phyloP scores from a whole-genome alignment of 2,797 vertebrate species.

The Anableps anableps region DNA sequence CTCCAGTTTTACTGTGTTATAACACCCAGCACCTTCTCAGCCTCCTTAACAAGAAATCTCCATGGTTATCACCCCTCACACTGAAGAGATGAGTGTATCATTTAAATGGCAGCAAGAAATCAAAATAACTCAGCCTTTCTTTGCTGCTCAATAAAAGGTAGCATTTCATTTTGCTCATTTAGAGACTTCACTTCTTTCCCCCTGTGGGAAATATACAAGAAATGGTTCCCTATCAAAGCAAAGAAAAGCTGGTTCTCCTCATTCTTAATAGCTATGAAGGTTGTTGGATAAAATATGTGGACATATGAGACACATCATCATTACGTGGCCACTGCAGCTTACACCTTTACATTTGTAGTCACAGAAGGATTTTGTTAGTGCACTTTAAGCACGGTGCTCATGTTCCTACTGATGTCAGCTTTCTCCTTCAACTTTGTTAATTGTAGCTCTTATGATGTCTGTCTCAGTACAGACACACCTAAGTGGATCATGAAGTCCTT shows the following conservation, averaged over 20 bases:
- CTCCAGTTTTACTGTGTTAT: slow-evolving; percentile 25
- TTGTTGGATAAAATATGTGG: slow-evolving; percentile 45
- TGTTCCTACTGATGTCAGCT: slow-evolving; percentile 65
- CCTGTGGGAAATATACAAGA: slow-evolving; percentile 22
- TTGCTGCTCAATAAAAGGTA: slow-evolving; percentile 38
- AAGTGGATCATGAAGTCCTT: neutral
- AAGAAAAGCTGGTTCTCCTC: slow-evolving; percentile 33
- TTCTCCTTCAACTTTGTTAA: slow-evolving; percentile 32
- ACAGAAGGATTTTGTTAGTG: slow-evolving; percentile 55
- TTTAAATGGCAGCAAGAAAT: slow-evolving; percentile 41
- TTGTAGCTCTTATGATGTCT: slow-evolving; percentile 15
- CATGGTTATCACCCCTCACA: slow-evolving; percentile 17
- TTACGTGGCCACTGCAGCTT: slow-evolving; percentile 48
- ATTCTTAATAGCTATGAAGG: slow-evolving; percentile 33
- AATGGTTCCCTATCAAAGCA: slow-evolving; percentile 15
- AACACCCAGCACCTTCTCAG: slow-evolving; percentile 12
- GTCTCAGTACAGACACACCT: slow-evolving; percentile 2
- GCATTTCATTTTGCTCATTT: slow-evolving; percentile 42
- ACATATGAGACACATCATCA: slow-evolving; percentile 49
- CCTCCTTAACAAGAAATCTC: slow-evolving; percentile 23
- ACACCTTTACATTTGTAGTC: slow-evolving; percentile 62
- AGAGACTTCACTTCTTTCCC: slow-evolving; percentile 21
- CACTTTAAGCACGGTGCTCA: slow-evolving; percentile 54
- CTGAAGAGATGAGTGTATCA: slow-evolving; percentile 24
- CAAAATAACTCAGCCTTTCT: slow-evolving; percentile 29